Evolutionary conservation across 1,140 invertebrate genomes (phyloP).

Genomic region (Zaprionus lachaisei): DNA sequence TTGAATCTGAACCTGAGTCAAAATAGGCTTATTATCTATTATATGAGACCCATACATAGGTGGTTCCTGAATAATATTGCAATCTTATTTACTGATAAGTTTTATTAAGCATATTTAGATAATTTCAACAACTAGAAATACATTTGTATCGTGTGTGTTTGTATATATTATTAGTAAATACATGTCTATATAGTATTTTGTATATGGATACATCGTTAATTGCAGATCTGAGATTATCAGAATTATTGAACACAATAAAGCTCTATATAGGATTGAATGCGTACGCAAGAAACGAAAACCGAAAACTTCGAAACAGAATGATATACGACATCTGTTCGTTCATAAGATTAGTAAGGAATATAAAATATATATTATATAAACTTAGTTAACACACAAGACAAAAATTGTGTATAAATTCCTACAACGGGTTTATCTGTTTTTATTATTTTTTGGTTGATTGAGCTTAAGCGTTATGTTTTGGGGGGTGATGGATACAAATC

Average conservation of each 20-base stretch:
- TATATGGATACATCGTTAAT: conserved; percentile 39
- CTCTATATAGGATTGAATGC: conserved; percentile 66
- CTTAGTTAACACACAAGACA: conserved; percentile 4
- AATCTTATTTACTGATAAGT: conserved; percentile 2
- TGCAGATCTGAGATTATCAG: conserved; percentile 46
- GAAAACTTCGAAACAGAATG: background rate
- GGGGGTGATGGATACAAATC: background rate
- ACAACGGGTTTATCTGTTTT: background rate
- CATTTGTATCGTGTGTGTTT: conserved; percentile 6
- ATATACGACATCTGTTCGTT: background rate
- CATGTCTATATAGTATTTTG: conserved; percentile 11
- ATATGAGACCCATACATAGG: background rate
- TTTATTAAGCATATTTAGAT: conserved; percentile 33
- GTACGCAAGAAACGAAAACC: conserved; percentile 24
- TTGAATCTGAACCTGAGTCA: background rate
- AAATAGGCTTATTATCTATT: background rate
- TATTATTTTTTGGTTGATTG: conserved; percentile 8
- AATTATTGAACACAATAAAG: conserved; percentile 79
- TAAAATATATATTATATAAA: background rate
- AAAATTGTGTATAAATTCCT: conserved; percentile 3
- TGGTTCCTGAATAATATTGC: background rate
- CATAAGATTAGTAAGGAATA: conserved; percentile 19
- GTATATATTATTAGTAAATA: conserved; percentile 14
- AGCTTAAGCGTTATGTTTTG: conserved; percentile 20
- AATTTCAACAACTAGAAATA: conserved; percentile 34